Evolutionary conservation across 1,140 invertebrate genomes (phyloP).

Genomic region (Trachelipus rathkii): DNA sequence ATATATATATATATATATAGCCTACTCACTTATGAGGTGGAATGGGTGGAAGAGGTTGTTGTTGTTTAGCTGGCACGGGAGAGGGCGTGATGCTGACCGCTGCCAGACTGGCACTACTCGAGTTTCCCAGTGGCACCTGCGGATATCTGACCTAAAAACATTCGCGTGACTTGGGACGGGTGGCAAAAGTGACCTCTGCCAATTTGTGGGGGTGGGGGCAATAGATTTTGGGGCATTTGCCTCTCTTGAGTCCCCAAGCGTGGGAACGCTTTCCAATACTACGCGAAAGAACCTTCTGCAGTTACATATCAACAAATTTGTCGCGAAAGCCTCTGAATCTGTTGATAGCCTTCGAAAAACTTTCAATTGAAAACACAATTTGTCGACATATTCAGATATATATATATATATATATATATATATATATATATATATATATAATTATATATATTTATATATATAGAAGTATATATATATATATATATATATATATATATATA

Average conservation of each 20-base stretch:
- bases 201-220: constrained; percentile 26
- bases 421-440: too few relatives aligned
- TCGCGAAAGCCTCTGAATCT: constrained; percentile 45
- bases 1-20: too few relatives aligned
- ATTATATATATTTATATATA: too few relatives aligned
- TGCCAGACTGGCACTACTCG: constrained; percentile 33
- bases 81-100: constrained; percentile 31
- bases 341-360: too few relatives aligned
- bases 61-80: constrained; percentile 7
- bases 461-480: too few relatives aligned
- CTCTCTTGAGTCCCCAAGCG: constrained; percentile 44
- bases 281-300: constrained; percentile 40
- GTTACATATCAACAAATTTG: constrained; percentile 44
- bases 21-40: constrained; percentile 42
- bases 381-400: neutral
- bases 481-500: too few relatives aligned
- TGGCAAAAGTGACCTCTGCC: constrained; percentile 39
- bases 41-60: constrained; percentile 43
- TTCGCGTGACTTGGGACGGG: constrained; percentile 43
- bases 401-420: too few relatives aligned
- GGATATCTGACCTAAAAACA: constrained; percentile 21
- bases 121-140: constrained; percentile 28
- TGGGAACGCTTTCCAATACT: constrained; percentile 40
- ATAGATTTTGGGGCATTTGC: too few relatives aligned
- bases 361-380: neutral